Evolutionary conservation across 2,113 vertebrate species (phyloP).

Genomic region (Ammodytes marinus): DNA sequence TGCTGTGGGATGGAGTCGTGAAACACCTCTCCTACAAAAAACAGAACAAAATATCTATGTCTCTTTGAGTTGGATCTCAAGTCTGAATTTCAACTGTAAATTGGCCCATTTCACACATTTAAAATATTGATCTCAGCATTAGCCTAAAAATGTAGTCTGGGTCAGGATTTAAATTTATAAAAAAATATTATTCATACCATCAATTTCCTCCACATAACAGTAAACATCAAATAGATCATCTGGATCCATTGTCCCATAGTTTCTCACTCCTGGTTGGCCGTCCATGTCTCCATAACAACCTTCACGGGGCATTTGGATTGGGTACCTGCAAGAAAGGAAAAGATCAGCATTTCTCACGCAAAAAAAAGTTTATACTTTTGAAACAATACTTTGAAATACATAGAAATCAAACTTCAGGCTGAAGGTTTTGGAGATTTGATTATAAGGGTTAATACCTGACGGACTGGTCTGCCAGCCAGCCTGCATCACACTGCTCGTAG

Average conservation of each 20-base stretch:
- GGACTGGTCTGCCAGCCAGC: conserved; percentile 96
- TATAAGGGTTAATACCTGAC: conserved; percentile 86
- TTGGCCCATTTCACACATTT: not conserved
- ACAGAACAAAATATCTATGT: conserved; percentile 1
- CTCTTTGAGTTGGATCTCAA: too few relatives aligned
- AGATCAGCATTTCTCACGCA: not conserved
- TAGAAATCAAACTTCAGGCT: not conserved
- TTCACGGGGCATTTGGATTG: conserved; percentile 91
- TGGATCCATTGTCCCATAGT: conserved; percentile 90
- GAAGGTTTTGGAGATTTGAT: not conserved
- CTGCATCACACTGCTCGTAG: conserved; percentile 95
- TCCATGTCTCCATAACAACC: conserved; percentile 97
- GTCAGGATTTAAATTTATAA: not conserved
- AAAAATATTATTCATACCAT: conserved; percentile 82
- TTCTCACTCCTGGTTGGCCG: conserved; percentile 91
- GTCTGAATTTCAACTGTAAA: not conserved
- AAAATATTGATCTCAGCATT: not conserved
- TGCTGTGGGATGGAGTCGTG: conserved; percentile 82
- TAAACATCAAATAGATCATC: conserved; percentile 94
- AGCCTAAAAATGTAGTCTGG: not conserved
- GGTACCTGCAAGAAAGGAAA: conserved; percentile 85
- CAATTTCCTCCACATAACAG: conserved; percentile 91
- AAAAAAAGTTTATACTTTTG: not conserved
- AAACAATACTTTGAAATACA: not conserved
- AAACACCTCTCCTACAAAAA: conserved; percentile 89